A percentile compares a stretch with the other conserved stretches of the same genome.
These are phyloP conservation scores for Orthosia gracilis DNA, from an alignment of 2,888 invertebrate genomes.

Conservation along the genomic window DNA sequence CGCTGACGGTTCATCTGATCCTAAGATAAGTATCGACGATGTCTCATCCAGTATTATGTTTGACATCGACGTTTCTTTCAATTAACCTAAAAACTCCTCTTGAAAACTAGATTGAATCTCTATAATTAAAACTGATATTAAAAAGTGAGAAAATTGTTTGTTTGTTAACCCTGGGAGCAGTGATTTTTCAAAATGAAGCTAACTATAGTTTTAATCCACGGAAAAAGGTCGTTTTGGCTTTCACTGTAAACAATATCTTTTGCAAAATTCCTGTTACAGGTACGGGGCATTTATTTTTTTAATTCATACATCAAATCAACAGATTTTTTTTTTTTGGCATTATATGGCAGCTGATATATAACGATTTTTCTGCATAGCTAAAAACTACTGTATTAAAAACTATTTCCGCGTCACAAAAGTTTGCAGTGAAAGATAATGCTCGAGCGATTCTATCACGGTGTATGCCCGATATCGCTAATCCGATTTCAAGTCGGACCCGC, in stretches of 20 bases:
- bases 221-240: background rate
- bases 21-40: slow-evolving; percentile 29
- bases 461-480: slow-evolving; percentile 87
- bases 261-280: background rate
- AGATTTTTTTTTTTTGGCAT: too few species aligned
- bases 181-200: too few species aligned
- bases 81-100: slow-evolving; percentile 13
- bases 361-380: slow-evolving; percentile 29
- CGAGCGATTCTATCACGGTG: slow-evolving; percentile 81
- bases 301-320: background rate
- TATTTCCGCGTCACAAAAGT: slow-evolving; percentile 67
- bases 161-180: too few species aligned
- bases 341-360: background rate
- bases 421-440: slow-evolving; percentile 79
- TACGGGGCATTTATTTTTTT: background rate
- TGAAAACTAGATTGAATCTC: background rate
- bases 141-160: too few species aligned
- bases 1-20: slow-evolving; percentile 44
- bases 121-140: too few species aligned
- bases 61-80: slow-evolving; percentile 22
- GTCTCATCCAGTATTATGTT: slow-evolving; percentile 13
- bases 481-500: slow-evolving; percentile 84
- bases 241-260: background rate
- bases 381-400: slow-evolving; percentile 51
- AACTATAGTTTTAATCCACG: too few species aligned